These are phyloP conservation scores for Aphaenogaster ashmeadi DNA, from an alignment of 1,140 invertebrate species.

Conservation along the genomic window DNA sequence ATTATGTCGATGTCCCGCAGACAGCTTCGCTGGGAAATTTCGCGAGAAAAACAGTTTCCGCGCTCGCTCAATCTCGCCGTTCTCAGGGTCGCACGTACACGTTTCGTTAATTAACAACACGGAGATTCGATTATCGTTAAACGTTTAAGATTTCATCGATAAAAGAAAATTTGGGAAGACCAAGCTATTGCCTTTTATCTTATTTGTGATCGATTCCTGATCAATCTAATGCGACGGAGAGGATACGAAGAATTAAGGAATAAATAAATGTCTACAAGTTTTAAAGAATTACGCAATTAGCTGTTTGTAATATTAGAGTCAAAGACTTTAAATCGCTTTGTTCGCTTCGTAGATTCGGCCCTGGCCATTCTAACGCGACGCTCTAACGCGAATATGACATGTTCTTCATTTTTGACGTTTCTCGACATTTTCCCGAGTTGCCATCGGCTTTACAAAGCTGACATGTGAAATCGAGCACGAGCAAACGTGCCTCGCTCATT, in stretches of 20 bases:
- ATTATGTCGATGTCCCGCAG: not conserved
- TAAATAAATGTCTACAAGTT: not conserved
- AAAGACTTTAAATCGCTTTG: not conserved
- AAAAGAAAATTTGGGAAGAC: not conserved
- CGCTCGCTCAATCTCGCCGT: not conserved
- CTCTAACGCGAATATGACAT: constrained; percentile 1
- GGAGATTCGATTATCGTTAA: not conserved
- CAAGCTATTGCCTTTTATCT: not conserved
- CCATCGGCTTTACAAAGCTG: constrained; percentile 11
- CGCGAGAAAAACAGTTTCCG: constrained; percentile 12
- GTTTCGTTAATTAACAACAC: not conserved
- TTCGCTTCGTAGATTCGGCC: not conserved
- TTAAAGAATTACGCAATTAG: not conserved
- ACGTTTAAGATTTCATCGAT: not conserved
- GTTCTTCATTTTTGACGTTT: constrained; percentile 30
- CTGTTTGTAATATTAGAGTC: not conserved
- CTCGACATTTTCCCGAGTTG: constrained; percentile 19
- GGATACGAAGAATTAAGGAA: not conserved
- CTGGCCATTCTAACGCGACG: not conserved
- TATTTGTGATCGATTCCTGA: not conserved
- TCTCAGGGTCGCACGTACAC: constrained; percentile 25
- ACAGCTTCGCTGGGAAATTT: not conserved
- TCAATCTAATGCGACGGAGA: not conserved
- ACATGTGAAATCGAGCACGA: constrained; percentile 54
- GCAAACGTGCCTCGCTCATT: not conserved